Base-by-base conservation (phyloP, 2,797 vertebrate species). In the Sylvia borin region DNA sequence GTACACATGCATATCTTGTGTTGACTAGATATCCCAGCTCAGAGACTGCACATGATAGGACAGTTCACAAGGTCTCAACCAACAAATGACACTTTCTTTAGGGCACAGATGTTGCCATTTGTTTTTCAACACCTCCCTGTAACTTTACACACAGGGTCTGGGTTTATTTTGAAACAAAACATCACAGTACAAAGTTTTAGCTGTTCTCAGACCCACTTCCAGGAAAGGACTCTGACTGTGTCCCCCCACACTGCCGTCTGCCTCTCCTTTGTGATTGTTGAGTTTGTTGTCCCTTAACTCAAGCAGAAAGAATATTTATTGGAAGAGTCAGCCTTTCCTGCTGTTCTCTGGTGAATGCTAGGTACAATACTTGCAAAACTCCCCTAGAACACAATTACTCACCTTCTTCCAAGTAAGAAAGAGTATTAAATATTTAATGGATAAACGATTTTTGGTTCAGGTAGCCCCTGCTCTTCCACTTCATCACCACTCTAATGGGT, bases 101-200 rank as follows among this genome's bases (percentile, higher is more conserved):
- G 88, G 77, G 53, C 95, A 96, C 97, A 97, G 92, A 95, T 97
- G 96, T 84, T 92, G 71, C 83, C 65, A 36, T 89, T 96, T 36
- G 54, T 90, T 88, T 98, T 97, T 98, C 97, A 97, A 93, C 96
- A 97, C 95, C 70, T 96, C 88, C 50, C 78, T 36, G 75, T 96
- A 96, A 97, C 92, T 91, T 95, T 91, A 96, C 76, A 94, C 93
- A 72, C 55, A 68, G 1, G 86, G 86, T 94, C 91, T 96, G 93
- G 65, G 76, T 96, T 97, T 98, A 97, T 97, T 98, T 97, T 97
- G 93, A 97, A 96, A 82, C 50, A 68, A 85, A 50, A 68, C 76
- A 93, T 77, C 94, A 95, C 53, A 68, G 79, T 32, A 77, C 74
- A 83, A 57, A 95, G 81, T 96, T 97, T 96, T 92, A 96, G 84